Evolutionary conservation across 1,140 invertebrate genomes (phyloP).

Genomic region (Drosophila busckii): DNA sequence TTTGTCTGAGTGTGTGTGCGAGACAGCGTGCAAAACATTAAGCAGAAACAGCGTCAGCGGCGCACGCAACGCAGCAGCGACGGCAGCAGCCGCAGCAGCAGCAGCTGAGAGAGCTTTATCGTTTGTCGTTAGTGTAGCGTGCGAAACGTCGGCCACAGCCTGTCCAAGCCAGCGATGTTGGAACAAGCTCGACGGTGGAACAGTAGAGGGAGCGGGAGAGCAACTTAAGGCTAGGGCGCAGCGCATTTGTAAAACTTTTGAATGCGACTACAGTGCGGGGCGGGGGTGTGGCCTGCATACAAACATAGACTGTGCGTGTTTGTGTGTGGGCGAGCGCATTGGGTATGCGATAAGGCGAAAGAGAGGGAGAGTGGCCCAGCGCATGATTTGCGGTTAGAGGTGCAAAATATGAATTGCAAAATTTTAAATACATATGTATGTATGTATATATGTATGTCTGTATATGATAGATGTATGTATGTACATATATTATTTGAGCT

Average conservation of each 20-base stretch:
- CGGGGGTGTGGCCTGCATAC: constrained; percentile 6
- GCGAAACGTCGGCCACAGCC: constrained; percentile 19
- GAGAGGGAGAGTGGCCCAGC: background rate
- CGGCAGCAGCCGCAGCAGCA: constrained; percentile 7
- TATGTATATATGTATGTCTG: constrained; percentile 11
- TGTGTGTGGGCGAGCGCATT: constrained; percentile 1
- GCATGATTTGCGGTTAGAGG: background rate
- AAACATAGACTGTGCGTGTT: background rate
- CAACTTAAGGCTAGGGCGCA: constrained; percentile 29
- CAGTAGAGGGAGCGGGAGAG: background rate
- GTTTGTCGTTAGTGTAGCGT: constrained; percentile 41
- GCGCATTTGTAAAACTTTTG: constrained; percentile 36
- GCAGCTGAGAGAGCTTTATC: constrained; percentile 24
- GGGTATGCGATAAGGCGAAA: constrained; percentile 3
- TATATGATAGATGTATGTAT: constrained; percentile 24
- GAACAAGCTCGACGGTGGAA: background rate
- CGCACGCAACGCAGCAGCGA: constrained; percentile 61
- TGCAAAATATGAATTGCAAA: constrained; percentile 55
- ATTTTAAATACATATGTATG: constrained; percentile 28
- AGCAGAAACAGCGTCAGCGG: constrained; percentile 43
- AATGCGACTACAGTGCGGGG: too few species aligned
- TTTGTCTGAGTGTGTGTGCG: background rate
- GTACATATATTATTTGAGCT: constrained; percentile 37
- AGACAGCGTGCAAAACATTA: constrained; percentile 53
- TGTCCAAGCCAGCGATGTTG: background rate